Conservation (phyloP, 2,888 invertebrate genomes). For the Strigamia transsilvanica region DNA sequence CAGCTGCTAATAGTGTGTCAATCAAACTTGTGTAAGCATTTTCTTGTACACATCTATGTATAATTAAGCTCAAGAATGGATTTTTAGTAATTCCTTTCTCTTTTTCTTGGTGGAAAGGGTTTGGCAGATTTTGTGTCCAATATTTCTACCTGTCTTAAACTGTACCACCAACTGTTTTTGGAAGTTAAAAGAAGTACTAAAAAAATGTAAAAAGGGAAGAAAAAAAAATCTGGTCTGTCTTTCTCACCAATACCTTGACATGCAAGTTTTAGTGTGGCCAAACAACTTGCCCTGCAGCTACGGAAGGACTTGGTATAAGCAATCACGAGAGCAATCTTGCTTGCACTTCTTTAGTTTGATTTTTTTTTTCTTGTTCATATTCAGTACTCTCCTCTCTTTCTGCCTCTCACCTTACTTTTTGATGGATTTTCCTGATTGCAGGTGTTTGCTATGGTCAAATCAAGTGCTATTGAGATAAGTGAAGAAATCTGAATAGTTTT, state of each 20-base stretch:
- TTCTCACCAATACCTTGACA: conserved; percentile 46
- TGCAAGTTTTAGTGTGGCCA: conserved; percentile 49
- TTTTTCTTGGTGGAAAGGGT: background rate
- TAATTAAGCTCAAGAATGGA: background rate
- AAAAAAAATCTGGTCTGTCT: conserved; percentile 6
- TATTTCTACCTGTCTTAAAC: conserved; percentile 1
- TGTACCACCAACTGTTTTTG: conserved; percentile 4
- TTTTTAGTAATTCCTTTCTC: background rate
- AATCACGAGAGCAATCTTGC: conserved; percentile 47
- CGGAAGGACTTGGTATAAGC: conserved; percentile 42
- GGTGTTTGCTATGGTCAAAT: background rate
- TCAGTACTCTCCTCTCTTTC: conserved; percentile 7
- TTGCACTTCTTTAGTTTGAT: background rate
- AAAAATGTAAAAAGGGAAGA: background rate
- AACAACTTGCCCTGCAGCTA: conserved; percentile 31
- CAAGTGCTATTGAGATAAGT: background rate
- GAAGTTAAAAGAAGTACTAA: conserved; percentile 5
- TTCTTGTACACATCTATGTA: background rate
- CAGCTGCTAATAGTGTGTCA: conserved; percentile 38
- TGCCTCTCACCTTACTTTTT: conserved; percentile 18
- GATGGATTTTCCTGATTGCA: background rate
- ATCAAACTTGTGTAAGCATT: conserved; percentile 6
- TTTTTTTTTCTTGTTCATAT: conserved; percentile 11
- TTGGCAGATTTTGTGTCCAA: background rate
- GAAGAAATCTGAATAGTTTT: background rate